Conservation (phyloP, 2,888 invertebrate species). For the Gisinianus flammeolus region DNA sequence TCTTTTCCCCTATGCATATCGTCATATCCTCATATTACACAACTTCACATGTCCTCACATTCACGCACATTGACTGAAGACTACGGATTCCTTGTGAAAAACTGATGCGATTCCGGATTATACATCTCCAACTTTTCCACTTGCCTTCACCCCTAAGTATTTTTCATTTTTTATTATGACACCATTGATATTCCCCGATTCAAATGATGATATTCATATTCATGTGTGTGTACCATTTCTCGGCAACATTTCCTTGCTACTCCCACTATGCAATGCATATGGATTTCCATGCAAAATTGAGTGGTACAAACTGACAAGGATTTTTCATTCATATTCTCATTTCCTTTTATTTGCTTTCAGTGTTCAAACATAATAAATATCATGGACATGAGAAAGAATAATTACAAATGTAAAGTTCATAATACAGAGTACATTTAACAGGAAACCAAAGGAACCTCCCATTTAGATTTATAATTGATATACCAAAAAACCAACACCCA, state of each 20-base stretch:
- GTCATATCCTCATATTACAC: no score
- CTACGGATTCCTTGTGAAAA: background rate
- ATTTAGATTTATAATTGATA: no score
- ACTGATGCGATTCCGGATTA: background rate
- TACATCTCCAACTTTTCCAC: constrained; percentile 3
- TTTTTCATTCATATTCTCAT: background rate
- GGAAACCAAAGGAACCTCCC: no score
- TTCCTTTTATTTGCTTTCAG: no score
- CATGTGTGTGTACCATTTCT: background rate
- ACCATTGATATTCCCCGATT: constrained; percentile 11
- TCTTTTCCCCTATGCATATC: no score
- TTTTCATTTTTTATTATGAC: constrained; percentile 17
- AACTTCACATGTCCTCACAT: background rate
- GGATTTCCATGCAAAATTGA: no score
- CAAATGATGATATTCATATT: background rate
- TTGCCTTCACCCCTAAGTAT: background rate
- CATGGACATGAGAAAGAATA: no score
- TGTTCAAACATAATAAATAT: no score
- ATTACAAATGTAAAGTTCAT: no score
- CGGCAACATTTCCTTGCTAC: background rate
- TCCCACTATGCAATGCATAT: no score
- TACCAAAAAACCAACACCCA: no score
- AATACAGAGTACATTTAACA: no score
- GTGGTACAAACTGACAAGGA: background rate
- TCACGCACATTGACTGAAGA: background rate